phyloP scores from a whole-genome alignment of 1,140 invertebrate species.

The Cydia pomonella region DNA sequence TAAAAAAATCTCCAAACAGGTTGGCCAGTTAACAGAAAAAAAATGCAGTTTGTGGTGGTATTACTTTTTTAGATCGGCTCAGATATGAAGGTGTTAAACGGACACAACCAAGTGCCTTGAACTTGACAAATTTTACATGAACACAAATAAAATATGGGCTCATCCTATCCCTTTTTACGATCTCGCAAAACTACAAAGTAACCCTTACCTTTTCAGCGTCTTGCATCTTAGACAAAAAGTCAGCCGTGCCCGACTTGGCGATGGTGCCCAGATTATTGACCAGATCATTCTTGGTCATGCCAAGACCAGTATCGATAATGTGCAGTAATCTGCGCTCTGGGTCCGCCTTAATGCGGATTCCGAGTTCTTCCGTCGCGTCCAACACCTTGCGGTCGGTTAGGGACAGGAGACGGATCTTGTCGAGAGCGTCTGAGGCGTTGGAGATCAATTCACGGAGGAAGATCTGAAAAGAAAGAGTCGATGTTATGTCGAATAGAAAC shows the following conservation, averaged over 20 bases:
- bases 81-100: too few species aligned
- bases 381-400: conserved; percentile 92
- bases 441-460: conserved; percentile 98
- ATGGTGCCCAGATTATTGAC: conserved; percentile 99
- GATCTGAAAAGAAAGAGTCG: conserved; percentile 84
- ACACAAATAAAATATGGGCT: too few species aligned
- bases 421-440: conserved; percentile 97
- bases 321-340: conserved; percentile 97
- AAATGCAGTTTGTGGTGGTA: too few species aligned
- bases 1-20: too few species aligned
- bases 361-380: conserved; percentile 89
- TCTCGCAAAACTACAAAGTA: neutral
- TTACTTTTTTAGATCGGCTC: too few species aligned
- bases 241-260: conserved; percentile 99
- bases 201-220: conserved; percentile 78
- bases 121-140: neutral
- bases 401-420: conserved; percentile 96
- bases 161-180: too few species aligned
- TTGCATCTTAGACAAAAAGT: conserved; percentile 97
- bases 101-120: too few species aligned
- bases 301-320: conserved; percentile 98
- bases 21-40: too few species aligned
- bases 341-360: conserved; percentile 97
- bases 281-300: conserved; percentile 98
- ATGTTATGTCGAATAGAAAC: neutral